Evolutionary conservation across 2,113 vertebrate genomes (phyloP).

Genomic region (Alces alces): DNA sequence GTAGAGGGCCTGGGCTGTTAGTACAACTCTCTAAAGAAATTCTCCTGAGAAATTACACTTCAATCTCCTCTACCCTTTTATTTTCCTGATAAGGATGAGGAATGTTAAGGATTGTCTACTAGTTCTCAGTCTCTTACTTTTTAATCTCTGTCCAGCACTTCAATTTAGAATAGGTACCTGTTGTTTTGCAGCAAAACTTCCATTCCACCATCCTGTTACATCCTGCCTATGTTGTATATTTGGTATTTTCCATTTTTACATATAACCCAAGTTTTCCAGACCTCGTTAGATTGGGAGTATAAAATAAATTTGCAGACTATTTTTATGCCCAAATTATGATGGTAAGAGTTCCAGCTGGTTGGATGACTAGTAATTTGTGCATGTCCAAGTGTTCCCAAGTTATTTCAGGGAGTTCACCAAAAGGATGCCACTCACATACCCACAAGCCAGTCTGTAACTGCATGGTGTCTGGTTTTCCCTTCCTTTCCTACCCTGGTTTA

Average conservation of each 20-base stretch:
- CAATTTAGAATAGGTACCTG: background rate
- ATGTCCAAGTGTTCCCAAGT: constrained; percentile 26
- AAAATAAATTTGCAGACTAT: constrained; percentile 27
- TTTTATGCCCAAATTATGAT: constrained; percentile 32
- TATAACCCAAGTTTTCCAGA: background rate
- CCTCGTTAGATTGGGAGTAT: background rate
- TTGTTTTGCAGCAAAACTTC: constrained; percentile 14
- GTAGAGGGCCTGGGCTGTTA: background rate
- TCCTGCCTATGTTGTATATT: background rate
- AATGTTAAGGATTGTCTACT: background rate
- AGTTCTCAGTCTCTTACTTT: background rate
- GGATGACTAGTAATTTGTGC: constrained; percentile 43
- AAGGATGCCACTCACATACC: constrained; percentile 47
- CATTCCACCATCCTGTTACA: background rate
- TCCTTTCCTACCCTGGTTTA: constrained; percentile 47
- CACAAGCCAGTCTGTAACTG: constrained; percentile 40
- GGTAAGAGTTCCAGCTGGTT: constrained; percentile 2
- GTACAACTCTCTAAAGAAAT: background rate
- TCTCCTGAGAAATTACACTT: background rate
- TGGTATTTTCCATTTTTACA: constrained; percentile 31
- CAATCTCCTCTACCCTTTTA: background rate
- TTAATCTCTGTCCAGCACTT: background rate
- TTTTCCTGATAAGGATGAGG: background rate
- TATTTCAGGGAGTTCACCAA: constrained; percentile 38
- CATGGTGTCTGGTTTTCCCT: background rate